A percentile compares a stretch with the other conserved stretches of the same genome.
Conservation (phyloP, 1,140 invertebrate species). For the Trinorchestia longiramus region DNA sequence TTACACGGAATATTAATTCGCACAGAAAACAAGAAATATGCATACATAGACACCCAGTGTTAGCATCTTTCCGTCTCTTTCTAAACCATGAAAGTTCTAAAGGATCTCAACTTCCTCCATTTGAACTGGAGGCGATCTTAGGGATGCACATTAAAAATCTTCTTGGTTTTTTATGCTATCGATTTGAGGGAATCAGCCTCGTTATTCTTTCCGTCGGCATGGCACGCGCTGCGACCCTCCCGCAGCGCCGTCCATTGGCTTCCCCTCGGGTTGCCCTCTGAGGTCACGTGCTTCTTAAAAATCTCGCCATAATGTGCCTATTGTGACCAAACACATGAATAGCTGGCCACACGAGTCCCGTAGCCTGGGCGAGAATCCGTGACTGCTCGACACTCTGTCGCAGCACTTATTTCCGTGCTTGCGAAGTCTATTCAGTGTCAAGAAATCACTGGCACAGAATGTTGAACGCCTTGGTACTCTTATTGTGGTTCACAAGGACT, state of each 20-base stretch:
- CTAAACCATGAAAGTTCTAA: neutral
- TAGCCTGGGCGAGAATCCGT: neutral
- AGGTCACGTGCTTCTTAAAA: conserved; percentile 54
- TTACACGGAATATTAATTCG: neutral
- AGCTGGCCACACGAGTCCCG: neutral
- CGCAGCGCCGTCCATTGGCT: conserved; percentile 1
- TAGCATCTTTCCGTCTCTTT: neutral
- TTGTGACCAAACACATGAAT: conserved; percentile 55
- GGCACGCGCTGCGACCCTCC: conserved; percentile 17
- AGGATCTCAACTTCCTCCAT: neutral
- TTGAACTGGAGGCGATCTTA: neutral
- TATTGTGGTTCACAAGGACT: neutral
- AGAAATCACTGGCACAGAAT: neutral
- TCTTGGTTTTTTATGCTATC: conserved; percentile 11
- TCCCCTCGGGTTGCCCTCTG: neutral
- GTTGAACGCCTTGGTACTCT: neutral
- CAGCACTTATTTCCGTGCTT: neutral
- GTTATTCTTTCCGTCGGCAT: neutral
- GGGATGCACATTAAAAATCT: neutral
- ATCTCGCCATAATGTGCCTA: conserved; percentile 52
- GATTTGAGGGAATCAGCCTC: neutral
- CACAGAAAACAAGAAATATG: neutral
- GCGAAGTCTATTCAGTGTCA: neutral
- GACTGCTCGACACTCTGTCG: neutral
- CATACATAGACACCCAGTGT: neutral